Conservation (phyloP, 2,797 vertebrate species). For the Cygnus olor region DNA sequence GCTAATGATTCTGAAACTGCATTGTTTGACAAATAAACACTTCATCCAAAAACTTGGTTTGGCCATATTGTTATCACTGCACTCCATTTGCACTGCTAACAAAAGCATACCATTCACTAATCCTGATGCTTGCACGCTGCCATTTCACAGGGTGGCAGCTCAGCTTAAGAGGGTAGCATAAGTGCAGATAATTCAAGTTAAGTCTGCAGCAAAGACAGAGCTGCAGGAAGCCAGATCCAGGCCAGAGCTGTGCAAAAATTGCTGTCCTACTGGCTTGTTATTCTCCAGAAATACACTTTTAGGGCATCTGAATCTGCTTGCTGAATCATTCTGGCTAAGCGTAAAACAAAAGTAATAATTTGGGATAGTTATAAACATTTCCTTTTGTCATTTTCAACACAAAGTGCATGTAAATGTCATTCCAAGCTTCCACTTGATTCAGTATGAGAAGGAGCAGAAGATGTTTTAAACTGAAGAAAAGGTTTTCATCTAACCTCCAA, state of each 20-base stretch:
- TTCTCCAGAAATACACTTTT: neutral
- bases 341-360: neutral
- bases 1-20: neutral
- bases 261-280: neutral
- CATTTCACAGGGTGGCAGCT: constrained; percentile 1
- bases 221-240: neutral
- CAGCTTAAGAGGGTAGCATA: neutral
- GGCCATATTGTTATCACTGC: constrained; percentile 7
- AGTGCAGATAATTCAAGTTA: constrained; percentile 16
- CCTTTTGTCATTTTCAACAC: neutral
- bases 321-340: neutral
- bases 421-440: neutral
- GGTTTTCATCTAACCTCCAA: neutral
- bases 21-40: constrained; percentile 35
- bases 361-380: neutral
- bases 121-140: neutral
- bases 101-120: constrained; percentile 15
- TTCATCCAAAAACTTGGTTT: constrained; percentile 35
- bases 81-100: constrained; percentile 22
- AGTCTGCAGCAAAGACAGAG: neutral
- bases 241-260: neutral
- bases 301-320: neutral
- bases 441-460: neutral
- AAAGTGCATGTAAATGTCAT: neutral
- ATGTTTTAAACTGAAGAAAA: neutral